These are phyloP conservation scores for Apogon talboti DNA, from an alignment of 2,797 vertebrate species.

Conservation along the genomic window DNA sequence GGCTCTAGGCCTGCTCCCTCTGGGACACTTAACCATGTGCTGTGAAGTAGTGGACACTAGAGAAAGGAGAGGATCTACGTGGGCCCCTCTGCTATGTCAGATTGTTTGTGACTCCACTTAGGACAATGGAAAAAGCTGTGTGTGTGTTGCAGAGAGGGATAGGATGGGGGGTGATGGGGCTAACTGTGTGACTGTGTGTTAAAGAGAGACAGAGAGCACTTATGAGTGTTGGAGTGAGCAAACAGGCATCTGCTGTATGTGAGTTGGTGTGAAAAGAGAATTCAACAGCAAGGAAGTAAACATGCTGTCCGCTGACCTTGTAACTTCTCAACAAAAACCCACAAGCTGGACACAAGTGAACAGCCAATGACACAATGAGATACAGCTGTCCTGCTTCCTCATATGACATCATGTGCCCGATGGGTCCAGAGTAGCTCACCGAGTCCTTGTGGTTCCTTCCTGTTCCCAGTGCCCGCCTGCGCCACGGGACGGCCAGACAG, in stretches of 20 bases:
- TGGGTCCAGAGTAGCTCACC: slow-evolving; percentile 48
- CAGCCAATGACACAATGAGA: slow-evolving; percentile 74
- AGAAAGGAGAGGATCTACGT: slow-evolving; percentile 26
- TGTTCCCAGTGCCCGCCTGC: slow-evolving; percentile 57
- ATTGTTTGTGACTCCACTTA: slow-evolving; percentile 33
- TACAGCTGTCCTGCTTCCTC: slow-evolving; percentile 76
- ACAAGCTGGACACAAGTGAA: slow-evolving; percentile 39
- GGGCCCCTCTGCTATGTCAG: slow-evolving; percentile 42
- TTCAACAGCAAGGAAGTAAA: slow-evolving; percentile 50
- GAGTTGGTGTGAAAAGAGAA: slow-evolving; percentile 17
- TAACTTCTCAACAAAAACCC: slow-evolving; percentile 36
- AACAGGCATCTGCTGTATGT: slow-evolving; percentile 7
- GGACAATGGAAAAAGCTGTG: slow-evolving; percentile 38
- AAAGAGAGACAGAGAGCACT: neutral
- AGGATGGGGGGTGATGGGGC: neutral
- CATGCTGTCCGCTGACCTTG: slow-evolving; percentile 47
- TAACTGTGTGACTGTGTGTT: neutral
- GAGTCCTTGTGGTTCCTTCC: slow-evolving; percentile 74
- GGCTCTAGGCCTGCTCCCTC: slow-evolving; percentile 23
- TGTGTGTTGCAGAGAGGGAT: slow-evolving; percentile 9
- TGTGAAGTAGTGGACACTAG: slow-evolving; percentile 10
- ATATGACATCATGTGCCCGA: slow-evolving; percentile 83
- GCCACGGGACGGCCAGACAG: slow-evolving; percentile 62
- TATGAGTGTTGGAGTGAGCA: slow-evolving; percentile 8
- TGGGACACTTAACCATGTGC: slow-evolving; percentile 22